phyloP scores from a whole-genome alignment of 1,140 invertebrate species.

The Heterodera schachtii region DNA sequence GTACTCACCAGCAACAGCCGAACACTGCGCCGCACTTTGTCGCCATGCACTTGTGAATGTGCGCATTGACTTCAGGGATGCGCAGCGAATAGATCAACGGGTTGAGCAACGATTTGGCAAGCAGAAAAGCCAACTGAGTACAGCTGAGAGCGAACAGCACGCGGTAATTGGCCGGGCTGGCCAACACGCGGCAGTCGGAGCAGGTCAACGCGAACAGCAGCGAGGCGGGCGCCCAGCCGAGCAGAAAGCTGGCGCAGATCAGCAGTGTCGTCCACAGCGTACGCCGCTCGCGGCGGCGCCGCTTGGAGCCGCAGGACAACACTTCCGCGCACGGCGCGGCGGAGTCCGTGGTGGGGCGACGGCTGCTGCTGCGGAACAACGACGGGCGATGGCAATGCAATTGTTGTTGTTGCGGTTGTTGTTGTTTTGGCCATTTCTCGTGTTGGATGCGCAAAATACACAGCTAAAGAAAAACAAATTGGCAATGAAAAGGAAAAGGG shows the following conservation, averaged over 20 bases:
- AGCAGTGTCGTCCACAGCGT: slow-evolving; percentile 52
- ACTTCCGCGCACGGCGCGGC: neutral
- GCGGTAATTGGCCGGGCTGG: slow-evolving; percentile 38
- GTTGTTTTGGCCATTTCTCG: slow-evolving; percentile 4
- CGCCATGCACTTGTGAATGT: neutral
- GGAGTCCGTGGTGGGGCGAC: neutral
- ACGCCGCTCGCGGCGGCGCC: slow-evolving; percentile 39
- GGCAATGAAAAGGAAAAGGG: no score
- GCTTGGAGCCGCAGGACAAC: neutral
- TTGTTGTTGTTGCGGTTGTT: neutral
- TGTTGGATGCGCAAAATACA: slow-evolving; percentile 15
- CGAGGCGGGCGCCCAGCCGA: slow-evolving; percentile 57
- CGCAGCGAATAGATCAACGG: slow-evolving; percentile 56
- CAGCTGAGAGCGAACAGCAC: slow-evolving; percentile 49
- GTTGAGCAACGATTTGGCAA: slow-evolving; percentile 55
- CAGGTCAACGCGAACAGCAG: slow-evolving; percentile 40
- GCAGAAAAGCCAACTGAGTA: slow-evolving; percentile 48
- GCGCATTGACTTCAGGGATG: slow-evolving; percentile 49
- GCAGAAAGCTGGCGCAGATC: slow-evolving; percentile 52
- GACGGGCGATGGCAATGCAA: neutral
- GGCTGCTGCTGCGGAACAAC: neutral
- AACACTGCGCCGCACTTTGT: neutral
- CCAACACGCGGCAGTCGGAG: slow-evolving; percentile 34
- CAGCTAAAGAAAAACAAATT: no score
- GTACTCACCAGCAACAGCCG: neutral